Conservation (phyloP, 2,113 vertebrate species). For the Condylura cristata region DNA sequence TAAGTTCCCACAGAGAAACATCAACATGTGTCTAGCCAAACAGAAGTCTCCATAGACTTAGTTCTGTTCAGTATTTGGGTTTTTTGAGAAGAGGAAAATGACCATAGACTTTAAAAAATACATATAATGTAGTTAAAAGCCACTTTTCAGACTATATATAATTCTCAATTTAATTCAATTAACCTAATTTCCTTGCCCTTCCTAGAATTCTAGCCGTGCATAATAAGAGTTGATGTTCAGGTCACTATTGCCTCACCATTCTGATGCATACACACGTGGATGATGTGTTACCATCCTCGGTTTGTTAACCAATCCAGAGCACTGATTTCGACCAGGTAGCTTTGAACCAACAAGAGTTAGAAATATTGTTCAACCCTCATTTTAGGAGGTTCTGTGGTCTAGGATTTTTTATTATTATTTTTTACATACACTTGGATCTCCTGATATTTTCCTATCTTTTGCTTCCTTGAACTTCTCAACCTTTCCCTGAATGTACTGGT, state of each 20-base stretch:
- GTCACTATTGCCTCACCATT: neutral
- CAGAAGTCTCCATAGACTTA: conserved; percentile 30
- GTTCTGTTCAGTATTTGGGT: conserved; percentile 53
- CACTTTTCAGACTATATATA: conserved; percentile 29
- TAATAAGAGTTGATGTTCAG: conserved; percentile 22
- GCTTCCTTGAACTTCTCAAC: neutral
- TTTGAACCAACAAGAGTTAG: conserved; percentile 36
- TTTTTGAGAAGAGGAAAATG: conserved; percentile 52
- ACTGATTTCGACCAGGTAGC: neutral
- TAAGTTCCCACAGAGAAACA: conserved; percentile 39
- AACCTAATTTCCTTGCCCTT: conserved; percentile 27
- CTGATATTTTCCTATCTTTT: conserved; percentile 15
- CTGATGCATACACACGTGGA: neutral
- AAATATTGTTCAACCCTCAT: conserved; percentile 18
- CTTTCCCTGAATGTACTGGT: conserved; percentile 1
- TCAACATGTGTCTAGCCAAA: conserved; percentile 14
- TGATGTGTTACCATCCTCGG: neutral
- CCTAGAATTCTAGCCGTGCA: neutral
- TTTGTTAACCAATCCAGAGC: conserved; percentile 17
- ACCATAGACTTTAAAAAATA: conserved; percentile 21
- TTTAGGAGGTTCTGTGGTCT: conserved; percentile 23
- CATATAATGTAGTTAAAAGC: conserved; percentile 33
- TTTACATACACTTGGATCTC: neutral
- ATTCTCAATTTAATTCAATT: neutral
- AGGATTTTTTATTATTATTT: conserved; percentile 63